Conservation (phyloP, 2,888 invertebrate species). For the Loripinus fragilis region DNA sequence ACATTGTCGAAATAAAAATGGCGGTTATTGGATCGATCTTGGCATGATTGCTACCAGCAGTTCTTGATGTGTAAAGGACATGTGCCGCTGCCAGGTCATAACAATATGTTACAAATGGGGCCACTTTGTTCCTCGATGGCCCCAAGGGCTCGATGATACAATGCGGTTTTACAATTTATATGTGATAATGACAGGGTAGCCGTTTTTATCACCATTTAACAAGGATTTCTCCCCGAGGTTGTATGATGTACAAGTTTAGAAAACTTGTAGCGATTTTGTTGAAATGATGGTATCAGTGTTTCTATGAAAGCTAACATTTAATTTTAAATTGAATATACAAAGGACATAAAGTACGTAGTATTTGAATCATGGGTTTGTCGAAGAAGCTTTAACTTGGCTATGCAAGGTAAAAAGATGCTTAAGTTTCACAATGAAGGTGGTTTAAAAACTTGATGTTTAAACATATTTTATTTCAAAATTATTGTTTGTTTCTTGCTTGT, state of each 20-base stretch:
- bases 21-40: constrained; percentile 4
- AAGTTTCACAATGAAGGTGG: no score
- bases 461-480: no score
- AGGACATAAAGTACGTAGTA: no score
- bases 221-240: neutral
- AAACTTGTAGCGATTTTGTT: neutral
- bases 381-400: no score
- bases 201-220: constrained; percentile 21
- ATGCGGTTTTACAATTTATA: constrained; percentile 35
- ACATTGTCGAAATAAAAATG: constrained; percentile 13
- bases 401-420: no score
- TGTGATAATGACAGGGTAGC: constrained; percentile 44
- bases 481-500: no score
- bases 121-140: constrained; percentile 27
- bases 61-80: constrained; percentile 41
- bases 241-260: constrained; percentile 10
- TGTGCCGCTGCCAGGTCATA: constrained; percentile 26
- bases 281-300: no score
- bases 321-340: no score
- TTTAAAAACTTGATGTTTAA: no score
- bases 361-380: no score
- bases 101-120: constrained; percentile 27
- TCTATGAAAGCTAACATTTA: no score
- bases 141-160: constrained; percentile 21
- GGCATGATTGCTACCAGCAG: constrained; percentile 55